Base-by-base conservation (phyloP, 2,797 vertebrate species). In the Valencia hispanica region DNA sequence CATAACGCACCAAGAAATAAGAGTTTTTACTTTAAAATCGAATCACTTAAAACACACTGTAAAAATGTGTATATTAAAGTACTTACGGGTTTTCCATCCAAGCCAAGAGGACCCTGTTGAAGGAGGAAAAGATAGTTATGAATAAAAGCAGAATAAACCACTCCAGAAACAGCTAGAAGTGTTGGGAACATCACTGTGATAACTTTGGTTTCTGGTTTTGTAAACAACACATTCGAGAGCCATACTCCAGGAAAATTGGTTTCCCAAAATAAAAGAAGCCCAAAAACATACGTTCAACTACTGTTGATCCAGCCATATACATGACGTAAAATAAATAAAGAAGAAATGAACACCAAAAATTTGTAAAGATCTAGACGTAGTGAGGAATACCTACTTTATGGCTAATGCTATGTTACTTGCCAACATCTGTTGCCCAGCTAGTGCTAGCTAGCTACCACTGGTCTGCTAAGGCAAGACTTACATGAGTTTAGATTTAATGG, bases 61-160 rank as follows among this genome's bases (percentile, higher is more conserved):
- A 51, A 4, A 72, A 12, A 27, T 65, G 4, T 68, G 27, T 78
- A 12, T n/a, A 8, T n/a, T 15, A 68, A 12, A 70, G 68, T 90
- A 97, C 98, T 98, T 95, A 99, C 98, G 57, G 97, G 97, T 90
- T 97, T 98, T 83, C 98, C 98, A 87, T 99, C 98, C 95, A 99
- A 92, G 84, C 97, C 97, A 82, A 99, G 96, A 12, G 97, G 97
- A 74, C 98, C 98, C 98, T 99, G 94, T 77, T 25, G 8, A 63
- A 92, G 92, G 51, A 4, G 77, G 32, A 4, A 80, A 68, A 78
- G 20, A 83, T 0, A 71, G 48, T n/a, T 77, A 68, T 53, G 5
- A 53, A 20, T 2, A 45, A 47, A 78, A 68, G 30, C 80, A 74
- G 59, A 86, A 51, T 27, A 73, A 47, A 79, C 10, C 43, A 65